Percentiles rank a stretch among this genome's conserved stretches.
These are phyloP conservation scores for Chrysolophus pictus DNA, from an alignment of 2,797 vertebrate species.

Conservation along the genomic window DNA sequence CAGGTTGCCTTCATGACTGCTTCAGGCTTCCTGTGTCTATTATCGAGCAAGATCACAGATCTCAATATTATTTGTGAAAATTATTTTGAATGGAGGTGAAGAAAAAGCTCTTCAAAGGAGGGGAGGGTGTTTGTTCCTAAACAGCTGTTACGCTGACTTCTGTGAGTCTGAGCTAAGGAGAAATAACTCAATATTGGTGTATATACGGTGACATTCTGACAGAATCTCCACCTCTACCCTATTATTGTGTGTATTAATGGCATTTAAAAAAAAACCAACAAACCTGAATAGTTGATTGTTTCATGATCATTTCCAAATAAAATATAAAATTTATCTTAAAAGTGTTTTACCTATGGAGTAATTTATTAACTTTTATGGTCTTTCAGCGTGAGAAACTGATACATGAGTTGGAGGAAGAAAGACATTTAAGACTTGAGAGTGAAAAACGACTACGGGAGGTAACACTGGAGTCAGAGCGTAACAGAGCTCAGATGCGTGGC, in stretches of 20 bases:
- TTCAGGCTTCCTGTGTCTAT: not conserved
- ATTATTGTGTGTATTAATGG: not conserved
- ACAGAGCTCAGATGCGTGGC: constrained; percentile 87
- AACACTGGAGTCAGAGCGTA: constrained; percentile 87
- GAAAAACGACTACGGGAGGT: constrained; percentile 89
- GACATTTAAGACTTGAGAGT: constrained; percentile 89
- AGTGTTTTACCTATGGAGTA: not conserved
- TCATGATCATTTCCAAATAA: not conserved
- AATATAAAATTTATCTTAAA: not conserved
- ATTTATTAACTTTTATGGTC: not conserved
- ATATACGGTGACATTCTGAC: not conserved
- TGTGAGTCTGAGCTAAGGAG: not conserved
- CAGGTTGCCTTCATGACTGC: not conserved
- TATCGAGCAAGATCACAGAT: not conserved
- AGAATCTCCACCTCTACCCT: not conserved
- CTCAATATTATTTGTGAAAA: not conserved
- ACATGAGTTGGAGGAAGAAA: constrained; percentile 92
- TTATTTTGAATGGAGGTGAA: not conserved
- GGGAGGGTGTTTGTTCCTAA: not conserved
- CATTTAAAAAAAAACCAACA: not conserved
- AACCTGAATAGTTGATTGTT: not conserved
- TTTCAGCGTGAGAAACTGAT: constrained; percentile 93
- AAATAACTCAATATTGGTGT: not conserved
- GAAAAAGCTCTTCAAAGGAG: not conserved
- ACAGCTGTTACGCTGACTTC: not conserved